phyloP scores from a whole-genome alignment of 2,797 vertebrate genomes.

The Sebastes minor region DNA sequence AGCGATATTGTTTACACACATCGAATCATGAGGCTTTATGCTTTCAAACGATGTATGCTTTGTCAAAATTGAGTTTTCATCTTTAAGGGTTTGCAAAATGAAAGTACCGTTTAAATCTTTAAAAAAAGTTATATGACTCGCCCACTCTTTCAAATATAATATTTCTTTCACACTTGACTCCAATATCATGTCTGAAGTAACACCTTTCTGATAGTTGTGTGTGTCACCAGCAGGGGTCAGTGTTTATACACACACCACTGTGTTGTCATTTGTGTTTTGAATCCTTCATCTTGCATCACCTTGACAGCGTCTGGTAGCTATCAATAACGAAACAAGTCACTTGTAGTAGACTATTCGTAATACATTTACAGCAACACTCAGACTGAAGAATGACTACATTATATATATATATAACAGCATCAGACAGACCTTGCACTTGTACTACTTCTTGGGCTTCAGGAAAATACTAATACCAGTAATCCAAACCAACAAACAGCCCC shows the following conservation, averaged over 20 bases:
- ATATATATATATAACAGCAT: neutral
- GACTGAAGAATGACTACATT: neutral
- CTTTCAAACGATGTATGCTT: neutral
- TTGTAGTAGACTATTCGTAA: neutral
- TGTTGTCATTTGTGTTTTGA: conserved; percentile 20
- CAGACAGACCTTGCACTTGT: neutral
- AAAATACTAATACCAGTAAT: neutral
- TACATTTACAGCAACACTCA: neutral
- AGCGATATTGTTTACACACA: neutral
- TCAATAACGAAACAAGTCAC: neutral
- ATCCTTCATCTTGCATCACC: conserved; percentile 26
- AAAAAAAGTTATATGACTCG: neutral
- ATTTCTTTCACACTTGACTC: neutral
- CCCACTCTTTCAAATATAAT: neutral
- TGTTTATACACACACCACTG: conserved; percentile 62
- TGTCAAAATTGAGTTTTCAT: neutral
- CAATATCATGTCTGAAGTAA: neutral
- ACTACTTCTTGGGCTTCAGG: neutral
- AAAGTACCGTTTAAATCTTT: neutral
- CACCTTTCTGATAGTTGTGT: neutral
- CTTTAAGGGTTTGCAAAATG: neutral
- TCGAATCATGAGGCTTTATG: neutral
- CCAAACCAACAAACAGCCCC: conserved; percentile 6
- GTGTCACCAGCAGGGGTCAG: conserved; percentile 79
- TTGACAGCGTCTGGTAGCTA: conserved; percentile 30